phyloP scores from a whole-genome alignment of 1,140 invertebrate species.

The Gryllus bimaculatus region DNA sequence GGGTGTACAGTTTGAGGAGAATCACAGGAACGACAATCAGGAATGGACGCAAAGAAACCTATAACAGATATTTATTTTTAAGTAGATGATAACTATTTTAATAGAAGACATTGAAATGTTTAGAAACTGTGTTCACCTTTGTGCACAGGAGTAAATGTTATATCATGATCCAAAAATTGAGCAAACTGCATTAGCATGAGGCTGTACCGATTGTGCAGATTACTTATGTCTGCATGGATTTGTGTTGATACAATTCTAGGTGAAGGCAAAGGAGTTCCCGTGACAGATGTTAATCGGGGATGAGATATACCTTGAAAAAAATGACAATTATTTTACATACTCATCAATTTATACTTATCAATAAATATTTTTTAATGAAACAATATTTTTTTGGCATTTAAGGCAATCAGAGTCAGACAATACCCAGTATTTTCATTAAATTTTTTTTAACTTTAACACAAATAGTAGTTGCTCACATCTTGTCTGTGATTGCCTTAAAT shows the following conservation, averaged over 20 bases:
- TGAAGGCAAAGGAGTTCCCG: slow-evolving; percentile 65
- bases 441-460: too few relatives aligned
- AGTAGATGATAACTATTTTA: background rate
- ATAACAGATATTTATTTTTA: slow-evolving; percentile 12
- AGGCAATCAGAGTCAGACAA: background rate
- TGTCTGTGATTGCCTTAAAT: too few relatives aligned
- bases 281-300: slow-evolving; percentile 60
- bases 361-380: background rate
- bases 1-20: slow-evolving; percentile 75
- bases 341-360: background rate
- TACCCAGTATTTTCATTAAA: background rate
- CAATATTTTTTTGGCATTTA: background rate
- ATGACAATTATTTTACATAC: background rate
- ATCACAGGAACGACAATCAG: slow-evolving; percentile 75
- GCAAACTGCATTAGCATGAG: slow-evolving; percentile 90
- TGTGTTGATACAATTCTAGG: slow-evolving; percentile 72
- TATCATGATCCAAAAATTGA: slow-evolving; percentile 84
- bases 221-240: slow-evolving; percentile 81
- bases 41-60: slow-evolving; percentile 70
- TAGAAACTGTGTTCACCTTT: slow-evolving; percentile 43
- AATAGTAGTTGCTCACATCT: too few relatives aligned
- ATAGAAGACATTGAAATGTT: too few relatives aligned
- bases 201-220: slow-evolving; percentile 77
- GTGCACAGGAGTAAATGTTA: slow-evolving; percentile 84
- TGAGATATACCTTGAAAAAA: slow-evolving; percentile 52